Evolutionary conservation across 2,797 vertebrate species (phyloP), one percentile per base, ranked within the genome.

Genomic region (Mallotus villosus): DNA sequence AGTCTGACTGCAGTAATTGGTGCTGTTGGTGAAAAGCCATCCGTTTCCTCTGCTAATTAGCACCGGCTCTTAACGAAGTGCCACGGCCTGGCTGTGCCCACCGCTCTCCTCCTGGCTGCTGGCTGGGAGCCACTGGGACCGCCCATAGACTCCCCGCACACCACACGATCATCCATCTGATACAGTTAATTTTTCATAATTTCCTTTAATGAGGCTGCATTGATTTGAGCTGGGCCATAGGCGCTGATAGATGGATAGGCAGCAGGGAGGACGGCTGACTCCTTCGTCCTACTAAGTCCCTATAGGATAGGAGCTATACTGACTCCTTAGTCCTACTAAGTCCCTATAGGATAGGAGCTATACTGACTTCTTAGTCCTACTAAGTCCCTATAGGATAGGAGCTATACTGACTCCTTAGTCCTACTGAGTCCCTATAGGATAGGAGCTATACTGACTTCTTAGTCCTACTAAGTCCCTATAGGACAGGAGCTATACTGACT

Each of bases 21-120:
- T 34, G 89, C 92, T 92, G 93, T 93, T 95, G 93, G 86, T 94
- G 95, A 95, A 95, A 94, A 94, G 93, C 95, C 93, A 93, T 96
- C 93, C 94, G 94, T 96, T 95, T 94, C 93, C 94, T 90, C 81
- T 90, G 92, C 93, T 97, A 96, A 97, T 97, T 96, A 97, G 93
- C 87, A 88, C 93, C 91, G 92, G 94, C 94, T 89, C 88, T 95
- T 95, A 95, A 96, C 94, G 94, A 95, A 95, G 94, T 93, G 93
- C 93, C 93, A 93, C 93, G 94, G 92, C 95, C 94, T 93, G 87
- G 90, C 84, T 90, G 89, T 92, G 93, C 77, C 72, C 73, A 67
- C 22, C 77, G 14, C 51, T 34, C 7, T n/a, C 32, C 51, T n/a
- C 0, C 51, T n/a, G 14, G 94, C 93, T 93, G 88, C 87, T 92